phyloP scores from a whole-genome alignment of 2,797 vertebrate genomes.

The Hemitrygon akajei region DNA sequence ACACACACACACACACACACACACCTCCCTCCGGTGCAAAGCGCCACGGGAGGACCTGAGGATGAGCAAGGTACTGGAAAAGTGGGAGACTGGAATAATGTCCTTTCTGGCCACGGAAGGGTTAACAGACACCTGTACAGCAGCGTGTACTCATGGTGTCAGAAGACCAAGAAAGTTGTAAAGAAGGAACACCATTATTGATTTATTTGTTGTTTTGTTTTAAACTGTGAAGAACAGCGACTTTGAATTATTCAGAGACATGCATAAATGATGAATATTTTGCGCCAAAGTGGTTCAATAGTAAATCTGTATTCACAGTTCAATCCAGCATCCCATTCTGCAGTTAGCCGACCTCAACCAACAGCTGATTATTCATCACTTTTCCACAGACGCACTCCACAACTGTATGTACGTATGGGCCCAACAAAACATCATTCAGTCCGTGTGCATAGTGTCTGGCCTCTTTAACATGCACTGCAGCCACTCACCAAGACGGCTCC shows the following conservation, averaged over 20 bases:
- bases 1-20: neutral
- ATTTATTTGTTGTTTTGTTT: neutral
- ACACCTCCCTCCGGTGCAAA: neutral
- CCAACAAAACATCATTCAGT: neutral
- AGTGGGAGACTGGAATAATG: neutral
- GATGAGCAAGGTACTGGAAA: neutral
- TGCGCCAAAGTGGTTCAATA: neutral
- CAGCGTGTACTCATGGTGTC: no score
- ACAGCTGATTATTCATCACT: neutral
- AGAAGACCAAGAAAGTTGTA: neutral
- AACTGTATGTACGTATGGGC: neutral
- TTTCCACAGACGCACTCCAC: neutral
- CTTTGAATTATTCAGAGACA: constrained; percentile 17
- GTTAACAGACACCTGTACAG: neutral
- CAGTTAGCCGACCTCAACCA: neutral
- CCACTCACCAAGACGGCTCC: no score
- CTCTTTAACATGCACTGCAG: no score
- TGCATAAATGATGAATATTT: constrained; percentile 5
- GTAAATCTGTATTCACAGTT: constrained; percentile 9
- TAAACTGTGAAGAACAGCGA: neutral
- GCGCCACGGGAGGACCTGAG: neutral
- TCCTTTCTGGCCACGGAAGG: neutral
- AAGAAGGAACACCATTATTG: neutral
- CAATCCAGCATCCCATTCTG: neutral
- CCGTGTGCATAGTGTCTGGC: neutral